Conservation (phyloP, 92 coral and sea anemone species). For the Pocillopora meandrina region DNA sequence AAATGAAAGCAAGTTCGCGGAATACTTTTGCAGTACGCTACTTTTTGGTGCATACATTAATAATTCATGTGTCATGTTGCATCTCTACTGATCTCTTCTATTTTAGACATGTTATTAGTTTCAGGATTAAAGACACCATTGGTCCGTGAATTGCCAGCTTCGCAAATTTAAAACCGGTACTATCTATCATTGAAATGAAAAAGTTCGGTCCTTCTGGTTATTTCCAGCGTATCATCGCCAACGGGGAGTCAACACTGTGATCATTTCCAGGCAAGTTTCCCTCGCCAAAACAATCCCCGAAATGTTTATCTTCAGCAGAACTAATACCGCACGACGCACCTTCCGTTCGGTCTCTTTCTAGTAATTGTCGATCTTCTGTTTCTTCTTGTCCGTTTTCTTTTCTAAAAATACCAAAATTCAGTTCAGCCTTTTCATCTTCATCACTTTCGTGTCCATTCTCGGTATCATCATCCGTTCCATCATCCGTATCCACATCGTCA, state of each 20-base stretch:
- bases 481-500: constrained; percentile 5
- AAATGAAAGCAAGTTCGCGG: too few relatives aligned
- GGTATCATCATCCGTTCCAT: neutral
- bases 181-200: constrained; percentile 11
- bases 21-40: too few relatives aligned
- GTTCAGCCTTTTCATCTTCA: neutral
- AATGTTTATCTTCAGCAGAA: neutral
- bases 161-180: neutral
- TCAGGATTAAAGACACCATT: too few relatives aligned
- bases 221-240: neutral
- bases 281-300: neutral
- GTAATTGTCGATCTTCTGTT: neutral
- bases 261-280: neutral
- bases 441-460: constrained; percentile 3
- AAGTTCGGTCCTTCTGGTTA: neutral
- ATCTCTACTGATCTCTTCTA: too few relatives aligned
- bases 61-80: too few relatives aligned
- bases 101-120: too few relatives aligned
- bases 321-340: neutral
- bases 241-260: neutral
- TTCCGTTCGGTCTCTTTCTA: neutral
- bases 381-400: neutral
- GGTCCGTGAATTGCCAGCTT: too few relatives aligned
- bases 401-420: neutral
- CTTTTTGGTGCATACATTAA: too few relatives aligned